phyloP scores from a whole-genome alignment of 1,140 invertebrate species.

The Holotrichia oblita region DNA sequence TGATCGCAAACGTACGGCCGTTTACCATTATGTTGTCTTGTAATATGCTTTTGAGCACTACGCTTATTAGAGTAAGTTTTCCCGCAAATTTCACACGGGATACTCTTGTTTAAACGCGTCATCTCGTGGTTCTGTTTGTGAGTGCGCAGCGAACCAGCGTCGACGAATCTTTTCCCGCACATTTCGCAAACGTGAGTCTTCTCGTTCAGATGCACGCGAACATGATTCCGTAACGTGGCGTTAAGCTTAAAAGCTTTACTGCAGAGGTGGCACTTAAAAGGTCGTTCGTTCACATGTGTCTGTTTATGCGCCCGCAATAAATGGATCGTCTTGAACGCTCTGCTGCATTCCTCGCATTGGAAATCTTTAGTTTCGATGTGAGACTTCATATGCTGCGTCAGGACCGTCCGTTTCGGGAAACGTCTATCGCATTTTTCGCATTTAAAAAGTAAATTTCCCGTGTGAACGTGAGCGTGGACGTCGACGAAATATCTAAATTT shows the following conservation, averaged over 20 bases:
- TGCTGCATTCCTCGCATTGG: slow-evolving; percentile 67
- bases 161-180: too few species aligned
- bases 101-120: too few species aligned
- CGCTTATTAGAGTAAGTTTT: too few species aligned
- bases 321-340: slow-evolving; percentile 46
- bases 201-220: slow-evolving; percentile 75
- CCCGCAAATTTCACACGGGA: too few species aligned
- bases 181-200: slow-evolving; percentile 81
- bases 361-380: slow-evolving; percentile 77
- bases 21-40: too few species aligned
- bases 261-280: slow-evolving; percentile 63
- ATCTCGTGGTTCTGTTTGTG: too few species aligned
- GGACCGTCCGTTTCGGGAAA: slow-evolving; percentile 70
- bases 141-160: too few species aligned
- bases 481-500: not conserved
- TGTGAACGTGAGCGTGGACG: slow-evolving; percentile 77
- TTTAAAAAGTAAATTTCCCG: slow-evolving; percentile 79
- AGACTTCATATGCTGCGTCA: slow-evolving; percentile 66
- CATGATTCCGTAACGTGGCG: slow-evolving; percentile 60
- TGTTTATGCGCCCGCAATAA: slow-evolving; percentile 58
- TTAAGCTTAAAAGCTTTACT: slow-evolving; percentile 63
- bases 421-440: slow-evolving; percentile 77
- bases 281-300: slow-evolving; percentile 63
- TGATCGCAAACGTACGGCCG: too few species aligned
- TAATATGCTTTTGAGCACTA: too few species aligned